Base-by-base conservation (phyloP, 1,140 invertebrate genomes). In the Hestina assimilis region DNA sequence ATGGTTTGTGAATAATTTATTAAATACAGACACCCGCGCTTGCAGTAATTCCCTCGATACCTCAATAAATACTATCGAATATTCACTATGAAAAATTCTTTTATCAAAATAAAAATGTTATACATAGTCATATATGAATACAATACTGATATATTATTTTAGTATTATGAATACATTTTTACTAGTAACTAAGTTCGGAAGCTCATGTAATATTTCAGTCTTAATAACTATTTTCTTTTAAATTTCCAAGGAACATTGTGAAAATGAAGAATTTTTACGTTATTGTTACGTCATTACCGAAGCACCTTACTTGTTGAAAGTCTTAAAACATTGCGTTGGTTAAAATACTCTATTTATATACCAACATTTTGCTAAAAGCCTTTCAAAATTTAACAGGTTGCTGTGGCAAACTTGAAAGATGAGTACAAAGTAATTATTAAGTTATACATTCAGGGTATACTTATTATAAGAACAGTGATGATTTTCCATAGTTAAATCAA, bases 1-100 rank as follows among this genome's bases (percentile, higher is more conserved):
- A 56, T 59, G 53, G 62, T 63, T 57, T 54, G 57, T 79, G 75
- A 81, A 81, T 81, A 79, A 79, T 81, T 83, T 81, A 81, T 69
- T 51, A 56, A 46, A 56, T 56, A 78, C 72, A 79, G 71, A 76
- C 71, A 65, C 70, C 65, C 5, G 17, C 48, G 11, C 33, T 26
- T 38, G 33, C 63, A 40, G 54, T 19, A 12, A 4, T 20, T 41
- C 12, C 12, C 4, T 11, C 4, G 3, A 7, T 33, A 15, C 14
- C 15, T 33, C 15, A 33, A 4, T 4, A 15, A 12, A 14, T 4
- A 33, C n/a, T 7, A n/a, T n/a, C n/a, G n/a, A n/a, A n/a, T n/a
- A n/a, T n/a, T n/a, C n/a, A n/a, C n/a, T n/a, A n/a, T n/a, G n/a
- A n/a, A n/a, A n/a, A n/a, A n/a, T n/a, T n/a, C n/a, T n/a, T n/a